These are phyloP conservation scores for Pseudomyrmex cubaensis DNA, from an alignment of 1,140 invertebrate genomes.

Conservation along the genomic window DNA sequence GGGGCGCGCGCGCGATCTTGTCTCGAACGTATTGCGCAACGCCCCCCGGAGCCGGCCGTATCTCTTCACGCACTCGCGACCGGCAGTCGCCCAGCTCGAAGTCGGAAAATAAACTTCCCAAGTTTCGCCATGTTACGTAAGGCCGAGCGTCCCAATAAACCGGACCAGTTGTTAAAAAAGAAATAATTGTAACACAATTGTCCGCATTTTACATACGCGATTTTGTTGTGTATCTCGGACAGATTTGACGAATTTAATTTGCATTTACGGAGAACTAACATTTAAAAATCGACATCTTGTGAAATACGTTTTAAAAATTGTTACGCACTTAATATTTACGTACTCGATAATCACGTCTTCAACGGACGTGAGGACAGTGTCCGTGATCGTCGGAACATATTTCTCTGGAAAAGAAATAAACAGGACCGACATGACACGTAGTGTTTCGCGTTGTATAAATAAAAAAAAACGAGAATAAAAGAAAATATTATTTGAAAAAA, in stretches of 20 bases:
- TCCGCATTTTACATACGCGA: too few relatives aligned
- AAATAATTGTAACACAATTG: neutral
- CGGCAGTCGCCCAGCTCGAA: neutral
- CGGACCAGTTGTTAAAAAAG: neutral
- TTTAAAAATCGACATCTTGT: neutral
- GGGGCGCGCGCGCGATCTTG: neutral
- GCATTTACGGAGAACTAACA: too few relatives aligned
- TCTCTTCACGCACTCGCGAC: neutral
- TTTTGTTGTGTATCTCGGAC: too few relatives aligned
- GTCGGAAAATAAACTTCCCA: neutral
- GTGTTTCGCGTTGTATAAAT: too few relatives aligned
- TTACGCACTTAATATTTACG: too few relatives aligned
- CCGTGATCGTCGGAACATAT: too few relatives aligned
- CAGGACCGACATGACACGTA: too few relatives aligned
- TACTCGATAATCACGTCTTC: too few relatives aligned
- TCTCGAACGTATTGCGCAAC: constrained; percentile 33
- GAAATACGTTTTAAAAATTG: neutral
- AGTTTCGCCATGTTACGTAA: neutral
- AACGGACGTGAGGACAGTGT: too few relatives aligned
- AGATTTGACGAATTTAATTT: too few relatives aligned
- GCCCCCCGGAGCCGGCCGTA: neutral
- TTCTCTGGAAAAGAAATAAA: too few relatives aligned
- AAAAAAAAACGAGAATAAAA: neutral
- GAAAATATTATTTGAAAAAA: too few relatives aligned
- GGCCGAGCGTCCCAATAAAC: neutral